Evolutionary conservation across 1,140 invertebrate genomes (phyloP).

Genomic region (Procambarus clarkii): DNA sequence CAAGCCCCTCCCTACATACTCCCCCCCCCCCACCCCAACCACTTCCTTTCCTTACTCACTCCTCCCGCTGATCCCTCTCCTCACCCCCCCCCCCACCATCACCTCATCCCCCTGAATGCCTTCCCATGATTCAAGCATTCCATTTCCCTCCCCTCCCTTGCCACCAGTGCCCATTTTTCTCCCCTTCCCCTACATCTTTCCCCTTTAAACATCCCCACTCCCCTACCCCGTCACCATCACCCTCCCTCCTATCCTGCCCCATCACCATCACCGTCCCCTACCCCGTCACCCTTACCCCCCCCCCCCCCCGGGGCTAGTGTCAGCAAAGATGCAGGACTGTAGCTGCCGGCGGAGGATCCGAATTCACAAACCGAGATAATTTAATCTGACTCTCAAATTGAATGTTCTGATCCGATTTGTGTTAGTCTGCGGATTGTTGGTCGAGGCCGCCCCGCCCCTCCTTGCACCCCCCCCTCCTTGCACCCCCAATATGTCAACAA

Average conservation of each 20-base stretch:
- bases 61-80: background rate
- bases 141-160: background rate
- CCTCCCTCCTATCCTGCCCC: too few species aligned
- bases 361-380: constrained; percentile 43
- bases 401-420: constrained; percentile 39
- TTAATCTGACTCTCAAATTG: constrained; percentile 37
- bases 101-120: background rate
- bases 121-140: background rate
- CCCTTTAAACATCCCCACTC: background rate
- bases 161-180: background rate
- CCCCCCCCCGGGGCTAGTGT: background rate
- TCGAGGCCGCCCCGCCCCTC: background rate
- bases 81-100: background rate
- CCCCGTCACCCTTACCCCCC: background rate
- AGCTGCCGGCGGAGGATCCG: constrained; percentile 9
- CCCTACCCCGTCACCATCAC: background rate
- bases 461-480: too few species aligned
- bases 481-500: background rate
- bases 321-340: constrained; percentile 19
- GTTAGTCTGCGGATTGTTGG: constrained; percentile 33
- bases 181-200: background rate
- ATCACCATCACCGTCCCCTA: background rate
- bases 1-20: background rate
- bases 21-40: too few species aligned
- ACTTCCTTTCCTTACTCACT: background rate